These are phyloP conservation scores for Oncorhynchus masou DNA, from an alignment of 2,113 vertebrate genomes.

Conservation along the genomic window DNA sequence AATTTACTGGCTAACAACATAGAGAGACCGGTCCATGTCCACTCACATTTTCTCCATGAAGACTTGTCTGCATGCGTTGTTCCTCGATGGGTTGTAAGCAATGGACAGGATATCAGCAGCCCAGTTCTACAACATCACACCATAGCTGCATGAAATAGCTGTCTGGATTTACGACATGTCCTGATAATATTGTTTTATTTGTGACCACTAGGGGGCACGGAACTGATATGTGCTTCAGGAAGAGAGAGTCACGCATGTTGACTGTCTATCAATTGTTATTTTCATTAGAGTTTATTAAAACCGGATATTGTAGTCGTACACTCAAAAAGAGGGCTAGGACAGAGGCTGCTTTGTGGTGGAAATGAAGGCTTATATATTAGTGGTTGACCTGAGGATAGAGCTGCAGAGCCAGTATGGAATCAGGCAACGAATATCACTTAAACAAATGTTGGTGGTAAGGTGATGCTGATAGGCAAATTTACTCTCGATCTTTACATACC, in stretches of 20 bases:
- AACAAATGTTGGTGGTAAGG: background rate
- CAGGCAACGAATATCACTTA: background rate
- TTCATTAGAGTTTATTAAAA: constrained; percentile 52
- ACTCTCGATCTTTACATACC: too few species aligned
- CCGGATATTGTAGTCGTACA: constrained; percentile 59
- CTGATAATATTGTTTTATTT: background rate
- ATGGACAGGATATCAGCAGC: constrained; percentile 87
- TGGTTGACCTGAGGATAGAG: background rate
- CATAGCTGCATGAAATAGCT: too few species aligned
- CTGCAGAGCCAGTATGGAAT: background rate
- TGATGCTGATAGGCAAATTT: too few species aligned
- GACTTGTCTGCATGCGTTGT: constrained; percentile 81
- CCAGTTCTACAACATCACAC: constrained; percentile 79
- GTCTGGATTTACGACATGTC: background rate
- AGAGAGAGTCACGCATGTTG: constrained; percentile 8
- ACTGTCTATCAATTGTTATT: constrained; percentile 27
- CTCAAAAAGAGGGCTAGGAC: constrained; percentile 47
- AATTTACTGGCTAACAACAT: background rate
- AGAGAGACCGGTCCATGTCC: background rate
- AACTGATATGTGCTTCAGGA: constrained; percentile 24
- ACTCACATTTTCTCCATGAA: constrained; percentile 95
- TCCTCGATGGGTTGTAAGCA: constrained; percentile 79
- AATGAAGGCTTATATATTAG: background rate
- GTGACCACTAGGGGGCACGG: constrained; percentile 57
- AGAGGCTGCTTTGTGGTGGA: constrained; percentile 1